Base-by-base conservation (phyloP, 2,113 vertebrate genomes). In the Archilochus colubris region DNA sequence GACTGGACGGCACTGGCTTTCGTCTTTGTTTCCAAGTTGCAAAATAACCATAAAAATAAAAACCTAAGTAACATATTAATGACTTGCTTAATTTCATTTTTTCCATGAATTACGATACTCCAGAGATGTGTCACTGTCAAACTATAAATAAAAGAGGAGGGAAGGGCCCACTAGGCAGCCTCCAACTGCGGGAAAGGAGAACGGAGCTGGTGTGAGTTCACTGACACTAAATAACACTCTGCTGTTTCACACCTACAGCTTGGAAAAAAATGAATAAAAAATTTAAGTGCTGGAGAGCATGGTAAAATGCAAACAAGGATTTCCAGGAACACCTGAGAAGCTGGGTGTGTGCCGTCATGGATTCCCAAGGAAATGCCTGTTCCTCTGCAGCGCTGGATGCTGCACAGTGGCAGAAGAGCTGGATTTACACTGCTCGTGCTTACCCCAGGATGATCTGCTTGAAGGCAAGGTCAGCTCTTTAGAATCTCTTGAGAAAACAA, bases 1-100 rank as follows among this genome's bases (percentile, higher is more conserved):
- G 58, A 19, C 2, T 3, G 15, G 13, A 24, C 1, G 5, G 30
- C 0, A 0, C 57, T 69, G 21, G 11, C 28, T 88, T 80, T 24
- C 17, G 21, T 53, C 55, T 94, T 92, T 83, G 48, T 80, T 88
- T 74, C 79, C n/a, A 36, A 77, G 61, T 64, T 75, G 64, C 44
- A 69, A 30, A 69, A 74, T 23, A 90, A 57, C 67, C 63, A 64
- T n/a, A 83, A 81, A 82, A 50, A 7, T 16, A 55, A 48, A 88
- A 63, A 14, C 18, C 24, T 57, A 64, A 57, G 57, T 50, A 72
- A 78, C 9, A 9, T 23, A 50, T 66, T 73, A 81, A 55, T 36
- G 22, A 6, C 10, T 64, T 59, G n/a, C 48, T 77, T 74, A 70
- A 69, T 91, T 91, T 63, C 15, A 75, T n/a, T 83, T 93, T 74